Evolutionary conservation across 2,113 vertebrate genomes (phyloP).

Genomic region (Benitochromis conjunctus): DNA sequence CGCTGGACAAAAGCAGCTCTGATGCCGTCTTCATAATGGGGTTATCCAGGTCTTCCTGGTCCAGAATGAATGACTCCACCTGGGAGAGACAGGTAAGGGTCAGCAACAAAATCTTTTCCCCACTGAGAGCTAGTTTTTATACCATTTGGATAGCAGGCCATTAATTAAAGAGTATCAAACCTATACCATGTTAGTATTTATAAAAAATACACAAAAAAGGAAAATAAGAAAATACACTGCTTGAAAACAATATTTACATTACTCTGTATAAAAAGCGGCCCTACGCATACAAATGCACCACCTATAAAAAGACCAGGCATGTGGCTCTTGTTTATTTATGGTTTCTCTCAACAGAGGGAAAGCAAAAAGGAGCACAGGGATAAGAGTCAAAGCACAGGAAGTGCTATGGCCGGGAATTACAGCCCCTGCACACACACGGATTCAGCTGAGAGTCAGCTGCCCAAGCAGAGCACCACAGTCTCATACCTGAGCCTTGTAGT

Average conservation of each 20-base stretch:
- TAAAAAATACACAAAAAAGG: neutral
- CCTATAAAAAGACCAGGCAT: slow-evolving; percentile 17
- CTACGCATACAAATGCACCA: neutral
- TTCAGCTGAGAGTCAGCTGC: slow-evolving; percentile 59
- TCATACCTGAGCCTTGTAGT: slow-evolving; percentile 15
- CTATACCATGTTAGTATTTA: neutral
- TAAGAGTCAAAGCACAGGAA: slow-evolving; percentile 19
- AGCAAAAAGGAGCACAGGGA: slow-evolving; percentile 7
- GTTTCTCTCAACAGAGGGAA: slow-evolving; percentile 9
- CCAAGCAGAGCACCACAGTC: neutral
- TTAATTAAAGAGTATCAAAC: neutral
- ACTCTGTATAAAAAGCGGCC: neutral
- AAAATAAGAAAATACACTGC: neutral
- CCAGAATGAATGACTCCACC: slow-evolving; percentile 99
- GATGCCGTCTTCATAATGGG: slow-evolving; percentile 98
- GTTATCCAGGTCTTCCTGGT: slow-evolving; percentile 99
- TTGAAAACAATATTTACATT: neutral
- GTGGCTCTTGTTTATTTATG: slow-evolving; percentile 35
- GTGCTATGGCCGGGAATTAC: slow-evolving; percentile 7
- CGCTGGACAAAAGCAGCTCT: slow-evolving; percentile 92
- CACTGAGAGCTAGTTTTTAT: neutral
- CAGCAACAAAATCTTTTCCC: neutral
- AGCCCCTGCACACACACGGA: slow-evolving; percentile 28
- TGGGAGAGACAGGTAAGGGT: slow-evolving; percentile 30
- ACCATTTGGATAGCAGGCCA: neutral